Evolutionary conservation across 2,113 vertebrate genomes (phyloP).

Genomic region (Peromyscus polionotus): DNA sequence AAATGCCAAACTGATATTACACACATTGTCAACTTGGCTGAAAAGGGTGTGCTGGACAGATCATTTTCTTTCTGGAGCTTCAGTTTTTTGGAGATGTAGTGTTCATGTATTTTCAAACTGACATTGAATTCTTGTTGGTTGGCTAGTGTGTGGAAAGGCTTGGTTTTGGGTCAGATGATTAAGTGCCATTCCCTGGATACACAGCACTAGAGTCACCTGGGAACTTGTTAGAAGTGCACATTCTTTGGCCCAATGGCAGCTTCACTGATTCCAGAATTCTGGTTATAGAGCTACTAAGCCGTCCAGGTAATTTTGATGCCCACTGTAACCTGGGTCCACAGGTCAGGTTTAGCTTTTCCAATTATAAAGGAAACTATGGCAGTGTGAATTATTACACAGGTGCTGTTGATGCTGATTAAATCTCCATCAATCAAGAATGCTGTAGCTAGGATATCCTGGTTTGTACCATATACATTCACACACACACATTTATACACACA

Average conservation of each 20-base stretch:
- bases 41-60: constrained; percentile 41
- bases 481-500: neutral
- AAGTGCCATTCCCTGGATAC: neutral
- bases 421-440: constrained; percentile 9
- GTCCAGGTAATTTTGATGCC: neutral
- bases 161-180: constrained; percentile 11
- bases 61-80: constrained; percentile 51
- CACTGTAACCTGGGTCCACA: neutral
- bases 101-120: constrained; percentile 46
- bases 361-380: neutral
- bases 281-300: neutral
- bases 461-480: neutral
- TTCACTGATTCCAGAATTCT: constrained; percentile 30
- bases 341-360: constrained; percentile 31
- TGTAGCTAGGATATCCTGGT: neutral
- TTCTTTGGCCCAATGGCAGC: neutral
- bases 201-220: neutral
- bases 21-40: neutral
- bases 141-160: constrained; percentile 19
- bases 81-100: constrained; percentile 34
- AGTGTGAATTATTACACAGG: constrained; percentile 1
- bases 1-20: constrained; percentile 18
- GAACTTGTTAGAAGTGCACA: constrained; percentile 39
- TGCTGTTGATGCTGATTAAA: neutral
- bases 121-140: constrained; percentile 48